Base-by-base conservation (phyloP, 2,888 invertebrate genomes). In the Protodeltote pygarga region DNA sequence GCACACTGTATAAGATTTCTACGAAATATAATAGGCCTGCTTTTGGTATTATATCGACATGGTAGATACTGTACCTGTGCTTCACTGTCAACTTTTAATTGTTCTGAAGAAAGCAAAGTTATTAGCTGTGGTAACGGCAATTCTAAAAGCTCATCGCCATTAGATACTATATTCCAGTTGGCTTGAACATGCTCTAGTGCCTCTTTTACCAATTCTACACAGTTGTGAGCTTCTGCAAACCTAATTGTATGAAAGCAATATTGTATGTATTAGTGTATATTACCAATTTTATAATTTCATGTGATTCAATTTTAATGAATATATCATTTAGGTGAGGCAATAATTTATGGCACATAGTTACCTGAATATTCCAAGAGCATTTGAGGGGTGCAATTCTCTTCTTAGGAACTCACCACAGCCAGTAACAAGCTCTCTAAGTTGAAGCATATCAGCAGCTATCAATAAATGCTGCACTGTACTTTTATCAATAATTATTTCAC, bases 401-500 rank as follows among this genome's bases (percentile, higher is more conserved):
- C 95, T 95, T 39, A 98, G 92, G 84, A 96, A 98, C 76, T 96
- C 95, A 49, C 97, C 96, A 82, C 98, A 98, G 4, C 96, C 95
- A 39, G 94, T 93, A 9, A 98, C 96, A 24, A 93, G 77, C 83
- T 97, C 97, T 62, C 95, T 94, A 31, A 98, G 89, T 81, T 97
- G 96, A 50, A 98, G 89, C 98, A 98, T 98, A 83, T 98, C 98
- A 27, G 98, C 97, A 28, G 97, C 97, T 59, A 96, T 95, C 71
- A 98, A 93, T 66, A 98, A 87, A 75, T 97, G 97, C 87, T 98
- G 97, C 44, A 98, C 98, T 86, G 97, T 97, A 45, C 94, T 94
- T 86, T 95, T 95, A 62, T 94, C 94, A 61, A 96, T 94, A 58
- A 93, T 85, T 45, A 96, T 93, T 88, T 94, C 93, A 54, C 95